These are phyloP conservation scores for Falco cherrug DNA, from an alignment of 2,797 vertebrate species.

Conservation along the genomic window DNA sequence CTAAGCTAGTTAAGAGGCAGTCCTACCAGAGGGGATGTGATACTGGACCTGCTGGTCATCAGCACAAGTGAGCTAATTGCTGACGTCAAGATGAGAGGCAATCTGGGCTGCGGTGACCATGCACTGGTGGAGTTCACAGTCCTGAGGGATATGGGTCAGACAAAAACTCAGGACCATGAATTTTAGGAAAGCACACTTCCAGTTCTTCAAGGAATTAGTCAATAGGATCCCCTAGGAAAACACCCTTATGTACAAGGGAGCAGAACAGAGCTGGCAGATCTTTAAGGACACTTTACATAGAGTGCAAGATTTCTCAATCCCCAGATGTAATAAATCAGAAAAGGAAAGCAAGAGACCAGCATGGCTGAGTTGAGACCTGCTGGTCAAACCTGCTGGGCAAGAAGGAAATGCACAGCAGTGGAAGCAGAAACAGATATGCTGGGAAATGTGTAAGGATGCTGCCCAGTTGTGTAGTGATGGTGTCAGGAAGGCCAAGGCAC, in stretches of 20 bases:
- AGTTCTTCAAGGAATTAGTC: background rate
- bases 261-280: background rate
- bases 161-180: background rate
- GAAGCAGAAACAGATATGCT: background rate
- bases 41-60: background rate
- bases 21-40: background rate
- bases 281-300: background rate
- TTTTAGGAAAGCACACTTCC: background rate
- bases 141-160: background rate
- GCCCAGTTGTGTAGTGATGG: background rate
- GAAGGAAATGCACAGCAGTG: background rate
- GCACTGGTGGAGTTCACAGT: background rate
- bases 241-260: background rate
- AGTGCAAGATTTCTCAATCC: background rate
- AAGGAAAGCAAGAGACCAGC: background rate
- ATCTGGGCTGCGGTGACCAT: background rate
- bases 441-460: no score
- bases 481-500: background rate
- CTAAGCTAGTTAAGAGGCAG: background rate
- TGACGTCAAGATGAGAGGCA: background rate
- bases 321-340: background rate
- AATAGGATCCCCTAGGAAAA: background rate
- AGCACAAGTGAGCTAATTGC: background rate
- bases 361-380: background rate
- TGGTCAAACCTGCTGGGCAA: background rate